Base-by-base conservation (phyloP, 2,113 vertebrate species). In the Stegastes partitus region DNA sequence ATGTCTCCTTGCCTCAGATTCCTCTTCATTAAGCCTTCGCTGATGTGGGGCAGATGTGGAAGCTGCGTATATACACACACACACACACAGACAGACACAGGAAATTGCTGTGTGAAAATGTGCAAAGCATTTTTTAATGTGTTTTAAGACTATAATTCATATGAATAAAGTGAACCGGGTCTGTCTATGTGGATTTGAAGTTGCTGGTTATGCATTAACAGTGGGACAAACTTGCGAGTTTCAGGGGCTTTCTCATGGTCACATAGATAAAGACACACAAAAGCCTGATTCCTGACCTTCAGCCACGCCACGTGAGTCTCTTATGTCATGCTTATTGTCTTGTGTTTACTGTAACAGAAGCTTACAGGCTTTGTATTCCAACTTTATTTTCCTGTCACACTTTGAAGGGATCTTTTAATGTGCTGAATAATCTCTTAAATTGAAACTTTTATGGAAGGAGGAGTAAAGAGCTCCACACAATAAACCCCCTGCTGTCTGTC, bases 31-130 rank as follows among this genome's bases (percentile, higher is more conserved):
- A 99, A 85, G 82, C 97, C 95, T 86, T 99, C 98, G 11, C 96
- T 98, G 89, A 99, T 99, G 77, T 99, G 98, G 88, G 98, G 97
- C 95, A 99, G 87, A 81, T 99, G 97, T 9, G 97, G 96, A 89
- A 99, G 95, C 94, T 99, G 95, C 57, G 91, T 91, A 23, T 2
- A 53, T 22, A 37, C 44, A 54, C 39, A 74, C 39, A 87, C 50
- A 84, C 0, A 57, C 2, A 59, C 44, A 54, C 39, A 74, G 31
- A 87, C 50, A 84, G 0, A 57, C 2, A 59, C 1, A 21, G 22
- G 25, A 22, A 63, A 69, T 62, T 23, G 19, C 22, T 59, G 21
- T 3, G 42, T 64, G 18, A 58, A 34, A 26, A 34, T 47, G 42
- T 51, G 50, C 19, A 18, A 56, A 82, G 72, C 2, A 0, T 11